Base-by-base conservation (phyloP, 2,797 vertebrate genomes). In the Fratercula arctica region DNA sequence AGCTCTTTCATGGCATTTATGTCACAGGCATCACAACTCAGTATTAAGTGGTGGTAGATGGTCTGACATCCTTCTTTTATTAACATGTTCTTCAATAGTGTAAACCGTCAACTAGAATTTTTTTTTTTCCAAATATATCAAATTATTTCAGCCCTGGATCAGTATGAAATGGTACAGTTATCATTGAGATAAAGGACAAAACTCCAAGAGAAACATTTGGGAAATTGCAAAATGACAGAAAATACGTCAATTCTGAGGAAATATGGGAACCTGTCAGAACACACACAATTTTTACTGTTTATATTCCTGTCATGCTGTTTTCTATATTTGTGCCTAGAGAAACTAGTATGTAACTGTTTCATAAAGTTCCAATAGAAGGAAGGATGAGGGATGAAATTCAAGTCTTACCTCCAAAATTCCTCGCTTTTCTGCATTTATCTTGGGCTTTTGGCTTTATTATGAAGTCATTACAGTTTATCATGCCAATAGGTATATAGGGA, bases 401-500 rank as follows among this genome's bases (percentile, higher is more conserved):
- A 48, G 14, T 67, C 56, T 73, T 87, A 24, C 28, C n/a, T 90
- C 29, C 33, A 43, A 41, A 95, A 83, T 93, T 75, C 61, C 21
- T 91, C 16, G 2, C 15, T 89, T 92, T 91, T 88, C 54, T 95
- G 41, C 45, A 39, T 28, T 60, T 90, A 60, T 92, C 31, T 72
- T 92, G 77, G 67, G 20, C 64, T 96, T 97, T 96, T 95, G 95
- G 91, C 85, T 95, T 94, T 90, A 92, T 93, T 87, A 83, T 59
- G 74, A 67, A 91, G 74, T 85, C 93, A 96, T 94, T 92, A 91
- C 57, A 92, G 61, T 96, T 96, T 95, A 91, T 84, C 76, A 88
- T 82, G 77, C 75, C 83, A 86, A 46, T 50, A 93, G 93, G 63
- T 72, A 56, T 51, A 57, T 11, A 77, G 90, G 90, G 83, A 95